Percentiles rank a stretch among this genome's conserved stretches.
phyloP scores from a whole-genome alignment of 2,888 invertebrate genomes.

The Epinotia ramella region DNA sequence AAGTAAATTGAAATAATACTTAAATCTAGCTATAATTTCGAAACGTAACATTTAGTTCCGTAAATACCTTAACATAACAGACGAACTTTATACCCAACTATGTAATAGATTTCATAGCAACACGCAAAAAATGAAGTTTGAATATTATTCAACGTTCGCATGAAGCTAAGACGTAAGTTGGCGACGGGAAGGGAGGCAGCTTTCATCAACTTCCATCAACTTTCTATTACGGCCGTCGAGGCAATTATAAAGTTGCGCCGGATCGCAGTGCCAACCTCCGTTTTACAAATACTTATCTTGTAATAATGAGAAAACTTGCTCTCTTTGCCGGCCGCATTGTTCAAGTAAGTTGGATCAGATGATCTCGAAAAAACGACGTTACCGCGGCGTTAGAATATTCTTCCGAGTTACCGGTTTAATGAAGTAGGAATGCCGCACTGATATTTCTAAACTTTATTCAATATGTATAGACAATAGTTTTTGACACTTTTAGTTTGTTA shows the following conservation, averaged over 20 bases:
- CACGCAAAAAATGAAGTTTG: conserved; percentile 40
- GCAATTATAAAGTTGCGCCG: conserved; percentile 81
- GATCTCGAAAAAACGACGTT: conserved; percentile 67
- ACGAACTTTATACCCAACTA: conserved; percentile 19
- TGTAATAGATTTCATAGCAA: conserved; percentile 14
- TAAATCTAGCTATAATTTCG: background rate
- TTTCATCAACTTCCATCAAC: conserved; percentile 83
- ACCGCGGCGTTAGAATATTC: conserved; percentile 5
- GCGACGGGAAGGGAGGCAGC: conserved; percentile 74
- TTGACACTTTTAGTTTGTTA: background rate
- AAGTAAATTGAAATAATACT: background rate
- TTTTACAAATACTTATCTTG: conserved; percentile 76
- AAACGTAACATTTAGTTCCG: conserved; percentile 1
- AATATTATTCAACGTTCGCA: conserved; percentile 46
- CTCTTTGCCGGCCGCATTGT: conserved; percentile 58
- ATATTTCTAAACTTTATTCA: background rate
- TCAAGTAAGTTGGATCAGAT: conserved; percentile 69
- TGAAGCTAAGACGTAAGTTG: conserved; percentile 74
- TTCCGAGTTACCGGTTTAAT: conserved; percentile 4
- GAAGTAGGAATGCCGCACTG: background rate
- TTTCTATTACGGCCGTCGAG: conserved; percentile 81
- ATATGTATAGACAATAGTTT: background rate
- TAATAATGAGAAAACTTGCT: conserved; percentile 82
- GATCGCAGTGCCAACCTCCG: conserved; percentile 67
- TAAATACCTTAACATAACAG: conserved; percentile 23